Base-by-base conservation (phyloP, 2,113 vertebrate genomes). In the Agelaius phoeniceus region DNA sequence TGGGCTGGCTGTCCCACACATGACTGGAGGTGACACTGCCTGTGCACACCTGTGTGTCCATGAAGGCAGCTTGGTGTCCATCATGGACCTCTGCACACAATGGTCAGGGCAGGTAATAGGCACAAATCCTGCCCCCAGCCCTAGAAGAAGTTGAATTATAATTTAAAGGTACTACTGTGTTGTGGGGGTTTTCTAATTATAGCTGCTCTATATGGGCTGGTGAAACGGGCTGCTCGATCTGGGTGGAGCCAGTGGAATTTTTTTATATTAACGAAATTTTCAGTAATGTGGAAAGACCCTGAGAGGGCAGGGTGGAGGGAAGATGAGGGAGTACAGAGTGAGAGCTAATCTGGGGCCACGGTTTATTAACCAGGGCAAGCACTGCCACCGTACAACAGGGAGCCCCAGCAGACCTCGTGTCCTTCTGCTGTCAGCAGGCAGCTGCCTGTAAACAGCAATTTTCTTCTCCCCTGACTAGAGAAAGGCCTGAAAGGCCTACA, bases 41-140 rank as follows among this genome's bases (percentile, higher is more conserved):
- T 0, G 0, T 33, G 37, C 30, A 37, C 37, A 27, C 9, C 23
- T 16, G 2, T 2, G 9, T 28, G 2, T 5, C 41, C 0, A 0
- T 15, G 12, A 48, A 49, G 27, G 43, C 48, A 69, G 51, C 49
- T 78, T 30, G 13, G 15, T 57, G 27, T n/a, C 31, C 26, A 9
- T 54, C 63, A 27, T 2, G 1, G 63, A 39, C 20, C 15, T 46
- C 33, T 69, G 30, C 7, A 5, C 35, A 49, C 5, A 2, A 1
- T 39, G 57, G 16, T 33, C 0, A 0, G 33, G 48, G n/a, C 54
- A 68, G 41, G 43, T 30, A 54, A 52, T 12, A 21, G 22, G n/a
- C 10, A 6, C 69, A 82, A 72, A 73, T 73, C 37, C 49, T 75
- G 37, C 14, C 12, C 30, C 19, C 0, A 3, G 12, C 37, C 49